Base-by-base conservation (phyloP, 2,797 vertebrate species). In the Thalassophryne amazonica region DNA sequence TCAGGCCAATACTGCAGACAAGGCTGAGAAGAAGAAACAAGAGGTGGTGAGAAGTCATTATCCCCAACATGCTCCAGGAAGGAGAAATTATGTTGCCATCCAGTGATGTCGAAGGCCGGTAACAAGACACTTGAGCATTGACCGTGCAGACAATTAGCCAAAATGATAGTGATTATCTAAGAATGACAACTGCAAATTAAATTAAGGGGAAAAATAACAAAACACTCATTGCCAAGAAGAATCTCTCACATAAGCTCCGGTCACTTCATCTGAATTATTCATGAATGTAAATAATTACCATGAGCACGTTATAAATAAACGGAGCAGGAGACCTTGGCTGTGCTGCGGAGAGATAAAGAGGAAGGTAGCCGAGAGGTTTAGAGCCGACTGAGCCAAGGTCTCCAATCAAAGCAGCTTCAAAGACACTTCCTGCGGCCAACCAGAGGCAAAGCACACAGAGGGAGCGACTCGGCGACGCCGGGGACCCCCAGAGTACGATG, bases 1-100 rank as follows among this genome's bases (percentile, higher is more conserved):
- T 98, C 95, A 0, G 95, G 96, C 96, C 96, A 98, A 70, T 98
- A 98, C 80, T 96, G 94, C 48, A 94, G 81, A 57, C 96, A 98
- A 25, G 95, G 95, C 95, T 98, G 80, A 31, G 11, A 15, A 24
- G 14, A 15, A 0, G 16, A n/a, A 33, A 19, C 9, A 13, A n/a
- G 6, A 15, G 7, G 15, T 11, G 27, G 25, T 16, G 63, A 32
- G 36, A 61, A 51, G 64, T 69, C 52, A 61, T 82, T 81, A 83
- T 38, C 43, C 8, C 21, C 37, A 50, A 25, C 28, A 67, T 9
- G 54, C 68, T 49, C 15, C 48, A 56, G 67, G 75, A 63, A 48
- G 48, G 61, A 64, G 73, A 66, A 72, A 80, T 63, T 68, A 48
- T 73, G 72, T 81, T 72, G 73, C 57, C 25, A 36, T 54, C 47